Evolutionary conservation across 2,113 vertebrate genomes (phyloP).

Genomic region (Eurystomus gularis): DNA sequence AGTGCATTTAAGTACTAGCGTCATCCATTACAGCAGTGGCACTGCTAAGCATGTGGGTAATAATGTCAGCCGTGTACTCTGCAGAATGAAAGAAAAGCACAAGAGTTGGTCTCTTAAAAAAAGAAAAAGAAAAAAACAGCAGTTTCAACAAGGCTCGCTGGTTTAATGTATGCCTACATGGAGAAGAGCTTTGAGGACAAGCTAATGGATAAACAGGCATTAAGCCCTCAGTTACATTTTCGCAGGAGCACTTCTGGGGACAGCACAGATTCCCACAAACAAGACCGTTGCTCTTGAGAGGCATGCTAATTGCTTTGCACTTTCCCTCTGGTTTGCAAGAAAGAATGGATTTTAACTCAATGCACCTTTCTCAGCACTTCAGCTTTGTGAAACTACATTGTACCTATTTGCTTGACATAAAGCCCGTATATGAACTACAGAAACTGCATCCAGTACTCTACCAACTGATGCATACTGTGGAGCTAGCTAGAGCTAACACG

Average conservation of each 20-base stretch:
- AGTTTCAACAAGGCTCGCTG: not conserved
- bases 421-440: not conserved
- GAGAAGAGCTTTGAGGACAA: not conserved
- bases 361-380: not conserved
- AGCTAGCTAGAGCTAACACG: not conserved
- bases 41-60: not conserved
- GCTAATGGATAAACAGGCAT: not conserved
- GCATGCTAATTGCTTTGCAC: not conserved
- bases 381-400: not conserved
- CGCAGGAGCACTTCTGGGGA: not conserved
- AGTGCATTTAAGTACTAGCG: not conserved
- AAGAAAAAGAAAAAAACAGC: not conserved
- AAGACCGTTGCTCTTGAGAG: rapidly evolving
- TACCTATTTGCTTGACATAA: not conserved
- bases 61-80: slow-evolving; percentile 20
- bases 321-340: not conserved
- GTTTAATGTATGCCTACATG: not conserved
- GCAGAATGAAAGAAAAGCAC: not conserved
- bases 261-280: not conserved
- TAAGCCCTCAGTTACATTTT: not conserved
- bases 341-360: not conserved
- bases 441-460: not conserved
- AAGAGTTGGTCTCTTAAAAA: not conserved
- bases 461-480: not conserved
- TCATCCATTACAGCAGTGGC: slow-evolving; percentile 19